phyloP scores from a whole-genome alignment of 2,797 vertebrate species.

The Spizella passerina region DNA sequence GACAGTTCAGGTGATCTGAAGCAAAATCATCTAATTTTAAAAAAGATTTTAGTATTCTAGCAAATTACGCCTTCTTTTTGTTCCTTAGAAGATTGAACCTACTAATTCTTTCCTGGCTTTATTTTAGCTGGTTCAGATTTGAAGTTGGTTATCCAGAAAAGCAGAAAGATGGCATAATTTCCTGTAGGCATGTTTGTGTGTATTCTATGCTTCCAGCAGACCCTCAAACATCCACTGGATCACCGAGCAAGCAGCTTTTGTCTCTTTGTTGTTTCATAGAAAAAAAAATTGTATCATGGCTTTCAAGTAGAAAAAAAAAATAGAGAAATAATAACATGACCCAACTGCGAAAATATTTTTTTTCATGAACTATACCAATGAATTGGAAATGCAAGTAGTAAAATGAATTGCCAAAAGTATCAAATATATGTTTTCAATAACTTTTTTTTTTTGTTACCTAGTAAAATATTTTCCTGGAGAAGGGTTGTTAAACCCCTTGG shows the following conservation, averaged over 20 bases:
- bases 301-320: slow-evolving; percentile 14
- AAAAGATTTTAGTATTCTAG: not conserved
- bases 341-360: slow-evolving; percentile 28
- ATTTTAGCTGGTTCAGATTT: not conserved
- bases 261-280: not conserved
- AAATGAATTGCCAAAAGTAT: slow-evolving; percentile 61
- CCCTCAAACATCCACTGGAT: not conserved
- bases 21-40: not conserved
- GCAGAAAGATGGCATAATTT: not conserved
- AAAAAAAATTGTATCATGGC: not conserved
- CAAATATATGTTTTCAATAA: slow-evolving; percentile 60
- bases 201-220: not conserved
- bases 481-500: slow-evolving; percentile 15
- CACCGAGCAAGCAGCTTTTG: not conserved
- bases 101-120: not conserved
- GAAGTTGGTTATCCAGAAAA: not conserved
- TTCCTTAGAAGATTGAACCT: not conserved
- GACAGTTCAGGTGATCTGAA: not conserved
- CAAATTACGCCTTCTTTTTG: not conserved
- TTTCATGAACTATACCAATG: slow-evolving; percentile 53
- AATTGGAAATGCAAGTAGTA: slow-evolving; percentile 57
- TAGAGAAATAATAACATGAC: slow-evolving; percentile 39
- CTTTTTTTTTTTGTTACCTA: slow-evolving; percentile 38
- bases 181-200: not conserved
- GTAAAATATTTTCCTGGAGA: slow-evolving; percentile 64